phyloP scores from a whole-genome alignment of 1,140 invertebrate genomes.

The Acromyrmex echinatior region DNA sequence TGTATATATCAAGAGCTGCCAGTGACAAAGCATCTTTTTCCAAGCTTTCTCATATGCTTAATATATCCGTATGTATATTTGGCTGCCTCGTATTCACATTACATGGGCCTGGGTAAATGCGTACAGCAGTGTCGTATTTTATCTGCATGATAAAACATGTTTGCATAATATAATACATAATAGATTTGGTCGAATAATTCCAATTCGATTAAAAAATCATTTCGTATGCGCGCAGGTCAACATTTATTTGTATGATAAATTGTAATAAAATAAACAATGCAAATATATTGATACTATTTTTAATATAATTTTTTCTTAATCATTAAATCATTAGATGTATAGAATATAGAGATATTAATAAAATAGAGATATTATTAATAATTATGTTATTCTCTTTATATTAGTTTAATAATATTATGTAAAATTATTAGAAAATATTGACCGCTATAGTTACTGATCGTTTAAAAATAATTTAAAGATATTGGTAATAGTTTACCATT shows the following conservation, averaged over 20 bases:
- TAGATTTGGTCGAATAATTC: conserved; percentile 7
- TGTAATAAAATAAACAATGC: background rate
- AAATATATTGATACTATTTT: background rate
- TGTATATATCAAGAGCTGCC: conserved; percentile 27
- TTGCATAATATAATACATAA: conserved; percentile 32
- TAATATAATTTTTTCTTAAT: background rate
- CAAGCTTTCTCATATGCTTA: conserved; percentile 39
- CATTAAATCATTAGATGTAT: background rate
- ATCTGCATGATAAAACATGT: background rate
- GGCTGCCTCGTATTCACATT: background rate
- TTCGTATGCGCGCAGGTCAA: background rate
- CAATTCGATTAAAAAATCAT: conserved; percentile 1
- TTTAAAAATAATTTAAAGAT: conserved; percentile 1
- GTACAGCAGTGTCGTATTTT: background rate
- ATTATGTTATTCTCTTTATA: background rate
- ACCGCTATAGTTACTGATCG: background rate
- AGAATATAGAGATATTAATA: background rate
- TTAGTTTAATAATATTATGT: background rate
- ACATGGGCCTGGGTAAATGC: background rate
- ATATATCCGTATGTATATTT: background rate
- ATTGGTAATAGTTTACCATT: background rate
- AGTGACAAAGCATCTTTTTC: conserved; percentile 52
- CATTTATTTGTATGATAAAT: background rate
- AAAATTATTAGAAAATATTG: background rate
- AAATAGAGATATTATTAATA: background rate